Conservation (phyloP, 2,888 invertebrate species). For the Actias luna region DNA sequence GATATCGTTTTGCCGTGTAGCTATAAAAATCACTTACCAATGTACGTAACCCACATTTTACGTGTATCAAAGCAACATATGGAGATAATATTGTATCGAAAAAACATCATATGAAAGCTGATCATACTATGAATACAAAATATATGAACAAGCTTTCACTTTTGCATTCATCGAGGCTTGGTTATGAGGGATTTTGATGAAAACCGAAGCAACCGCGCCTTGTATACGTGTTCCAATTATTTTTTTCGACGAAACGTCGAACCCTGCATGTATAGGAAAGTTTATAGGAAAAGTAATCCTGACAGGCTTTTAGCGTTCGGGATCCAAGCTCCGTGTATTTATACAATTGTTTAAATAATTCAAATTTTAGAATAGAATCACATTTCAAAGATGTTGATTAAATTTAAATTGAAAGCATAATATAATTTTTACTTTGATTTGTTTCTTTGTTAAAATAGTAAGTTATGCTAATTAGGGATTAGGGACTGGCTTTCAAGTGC, state of each 20-base stretch:
- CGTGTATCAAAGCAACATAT: conserved; percentile 34
- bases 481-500: too few relatives aligned
- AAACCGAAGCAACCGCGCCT: neutral
- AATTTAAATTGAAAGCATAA: neutral
- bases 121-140: conserved; percentile 30
- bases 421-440: too few relatives aligned
- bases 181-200: neutral
- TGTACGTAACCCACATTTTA: conserved; percentile 20
- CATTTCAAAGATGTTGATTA: neutral
- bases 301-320: conserved; percentile 47
- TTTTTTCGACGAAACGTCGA: neutral
- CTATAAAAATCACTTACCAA: conserved; percentile 8
- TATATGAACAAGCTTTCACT: conserved; percentile 13
- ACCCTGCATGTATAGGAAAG: conserved; percentile 3
- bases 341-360: conserved; percentile 16
- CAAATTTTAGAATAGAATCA: neutral
- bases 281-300: conserved; percentile 38
- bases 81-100: conserved; percentile 40
- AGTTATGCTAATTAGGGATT: too few relatives aligned
- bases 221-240: neutral
- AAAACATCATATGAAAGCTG: conserved; percentile 48
- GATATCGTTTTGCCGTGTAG: too few relatives aligned
- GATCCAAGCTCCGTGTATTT: conserved; percentile 13
- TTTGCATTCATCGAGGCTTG: neutral
- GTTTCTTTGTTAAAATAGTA: too few relatives aligned